Evolutionary conservation across 2,797 vertebrate genomes (phyloP).

Genomic region (Malurus splendens): DNA sequence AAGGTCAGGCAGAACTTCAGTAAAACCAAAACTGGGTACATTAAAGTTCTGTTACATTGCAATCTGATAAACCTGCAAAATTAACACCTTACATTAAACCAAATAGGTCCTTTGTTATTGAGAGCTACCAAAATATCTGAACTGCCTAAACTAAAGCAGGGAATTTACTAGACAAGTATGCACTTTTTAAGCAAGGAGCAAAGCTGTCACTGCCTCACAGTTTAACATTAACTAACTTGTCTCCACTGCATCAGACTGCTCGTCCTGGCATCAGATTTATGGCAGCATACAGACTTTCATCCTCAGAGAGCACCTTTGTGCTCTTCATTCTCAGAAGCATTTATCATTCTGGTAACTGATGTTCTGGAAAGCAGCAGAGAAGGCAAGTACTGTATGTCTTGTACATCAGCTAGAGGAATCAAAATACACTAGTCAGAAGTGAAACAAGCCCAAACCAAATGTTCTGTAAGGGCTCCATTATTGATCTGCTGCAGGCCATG

Average conservation of each 20-base stretch:
- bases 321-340: not conserved
- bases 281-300: slow-evolving; percentile 7
- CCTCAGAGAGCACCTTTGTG: not conserved
- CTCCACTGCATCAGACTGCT: not conserved
- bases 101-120: not conserved
- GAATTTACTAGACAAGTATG: not conserved
- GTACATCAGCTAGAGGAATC: not conserved
- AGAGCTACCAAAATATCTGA: not conserved
- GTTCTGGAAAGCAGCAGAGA: not conserved
- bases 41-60: not conserved
- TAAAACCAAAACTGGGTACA: not conserved
- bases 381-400: not conserved
- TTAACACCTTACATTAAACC: not conserved
- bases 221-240: slow-evolving; percentile 26
- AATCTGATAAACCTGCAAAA: not conserved
- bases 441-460: not conserved
- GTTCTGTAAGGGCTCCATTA: not conserved
- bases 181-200: not conserved
- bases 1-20: not conserved
- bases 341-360: not conserved
- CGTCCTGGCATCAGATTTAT: not conserved
- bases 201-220: not conserved
- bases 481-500: not conserved
- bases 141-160: not conserved
- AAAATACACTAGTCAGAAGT: not conserved